These are phyloP conservation scores for Xiphydria camelus DNA, from an alignment of 2,888 invertebrate species.

Conservation along the genomic window DNA sequence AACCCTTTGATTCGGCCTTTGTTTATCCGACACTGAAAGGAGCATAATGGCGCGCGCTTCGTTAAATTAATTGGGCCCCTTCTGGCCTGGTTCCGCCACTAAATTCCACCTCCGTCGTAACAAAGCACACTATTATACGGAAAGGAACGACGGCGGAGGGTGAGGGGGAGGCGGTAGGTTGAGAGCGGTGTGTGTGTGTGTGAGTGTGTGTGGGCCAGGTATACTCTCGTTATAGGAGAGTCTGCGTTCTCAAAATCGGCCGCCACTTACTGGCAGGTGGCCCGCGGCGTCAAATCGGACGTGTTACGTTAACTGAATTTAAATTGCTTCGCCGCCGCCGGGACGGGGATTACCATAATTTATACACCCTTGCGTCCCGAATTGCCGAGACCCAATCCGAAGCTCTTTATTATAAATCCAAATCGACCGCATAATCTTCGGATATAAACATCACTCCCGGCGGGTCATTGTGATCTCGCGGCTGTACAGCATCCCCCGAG, in stretches of 20 bases:
- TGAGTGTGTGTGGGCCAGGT: not conserved
- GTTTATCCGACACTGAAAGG: constrained; percentile 35
- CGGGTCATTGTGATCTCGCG: constrained; percentile 1
- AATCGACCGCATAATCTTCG: constrained; percentile 45
- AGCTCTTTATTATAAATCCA: constrained; percentile 52
- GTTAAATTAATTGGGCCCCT: constrained; percentile 41
- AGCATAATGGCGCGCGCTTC: constrained; percentile 39
- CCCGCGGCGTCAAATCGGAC: constrained; percentile 50
- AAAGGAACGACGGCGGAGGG: too few species aligned
- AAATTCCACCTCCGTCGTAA: constrained; percentile 35
- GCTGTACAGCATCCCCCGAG: too few species aligned
- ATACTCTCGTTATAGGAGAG: constrained; percentile 30
- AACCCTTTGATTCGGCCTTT: constrained; percentile 19
- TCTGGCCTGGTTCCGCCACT: constrained; percentile 31
- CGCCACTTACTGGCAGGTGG: constrained; percentile 49
- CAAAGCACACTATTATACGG: too few species aligned
- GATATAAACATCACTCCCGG: constrained; percentile 39
- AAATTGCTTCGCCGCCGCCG: constrained; percentile 42
- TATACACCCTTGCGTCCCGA: constrained; percentile 44
- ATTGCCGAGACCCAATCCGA: constrained; percentile 18
- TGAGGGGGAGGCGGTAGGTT: too few species aligned
- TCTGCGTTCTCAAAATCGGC: constrained; percentile 42
- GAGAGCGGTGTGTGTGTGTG: too few species aligned
- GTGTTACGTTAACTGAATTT: constrained; percentile 55
- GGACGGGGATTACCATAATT: constrained; percentile 51